Base-by-base conservation (phyloP, 2,113 vertebrate genomes). In the Vicugna pacos region DNA sequence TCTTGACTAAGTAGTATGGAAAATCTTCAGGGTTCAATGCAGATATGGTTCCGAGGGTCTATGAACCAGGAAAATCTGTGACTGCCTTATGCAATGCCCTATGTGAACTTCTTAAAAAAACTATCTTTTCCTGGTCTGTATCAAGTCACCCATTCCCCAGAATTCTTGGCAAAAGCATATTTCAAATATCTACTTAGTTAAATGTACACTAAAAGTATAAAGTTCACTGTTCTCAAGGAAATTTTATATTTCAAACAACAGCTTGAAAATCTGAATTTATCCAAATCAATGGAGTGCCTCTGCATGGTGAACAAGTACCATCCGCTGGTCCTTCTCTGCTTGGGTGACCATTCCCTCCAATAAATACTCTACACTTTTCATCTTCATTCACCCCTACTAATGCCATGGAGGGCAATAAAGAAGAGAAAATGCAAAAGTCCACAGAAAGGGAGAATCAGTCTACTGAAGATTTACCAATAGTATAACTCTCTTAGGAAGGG, bases 231-330 rank as follows among this genome's bases (percentile, higher is more conserved):
- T 85, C 32, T 76, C 58, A 86, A 86, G 64, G 38, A 92, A 91
- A 91, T 69, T 65, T 76, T 83, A 50, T 28, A 94, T 67, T 24
- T 89, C 89, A 90, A 92, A 88, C 28, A 91, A 94, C n/a, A 81
- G 60, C 38, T 42, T 75, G 32, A 84, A 92, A 93, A 88, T 48
- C 67, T 50, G 86, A 93, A 85, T 91, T 95, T 11, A 46, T 75
- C 38, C 60, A 79, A 93, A 91, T 90, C 28, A 54, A 83, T 52
- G 56, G 62, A 38, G 30, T 48, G 3, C 35, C 38, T 95, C 24
- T 14, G 3, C 10, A n/a, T 48, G 20, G 62, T 54, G 4, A 90
- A 46, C n/a, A 86, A 46, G 32, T 46, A 28, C 28, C 42, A 35
- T 26, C 28, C 48, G 70, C 13, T 2, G 1, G 9, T 19, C 56